These are phyloP conservation scores for Amyelois transitella DNA, from an alignment of 1,140 invertebrate genomes.

Conservation along the genomic window DNA sequence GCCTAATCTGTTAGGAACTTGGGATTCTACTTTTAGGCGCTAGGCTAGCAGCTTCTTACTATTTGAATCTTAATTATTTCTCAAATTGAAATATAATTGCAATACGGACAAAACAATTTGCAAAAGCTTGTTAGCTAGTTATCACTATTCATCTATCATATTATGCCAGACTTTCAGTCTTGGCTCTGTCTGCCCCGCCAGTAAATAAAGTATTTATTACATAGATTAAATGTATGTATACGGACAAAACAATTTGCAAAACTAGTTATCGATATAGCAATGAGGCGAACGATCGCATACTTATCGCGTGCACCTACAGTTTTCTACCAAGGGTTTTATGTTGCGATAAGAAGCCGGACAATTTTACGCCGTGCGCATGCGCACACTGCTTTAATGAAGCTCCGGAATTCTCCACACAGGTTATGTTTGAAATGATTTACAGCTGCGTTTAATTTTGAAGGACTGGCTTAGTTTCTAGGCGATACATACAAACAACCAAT, in stretches of 20 bases:
- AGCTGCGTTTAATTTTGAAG: constrained; percentile 13
- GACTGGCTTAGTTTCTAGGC: constrained; percentile 28
- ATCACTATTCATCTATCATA: no score
- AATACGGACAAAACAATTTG: no score
- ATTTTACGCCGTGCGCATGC: constrained; percentile 54
- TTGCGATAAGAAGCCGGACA: constrained; percentile 44
- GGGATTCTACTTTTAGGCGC: no score
- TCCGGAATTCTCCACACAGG: neutral
- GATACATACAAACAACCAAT: neutral
- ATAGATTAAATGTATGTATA: no score
- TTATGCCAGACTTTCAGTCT: no score
- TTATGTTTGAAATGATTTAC: neutral
- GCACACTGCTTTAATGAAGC: constrained; percentile 5
- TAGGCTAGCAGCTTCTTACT: no score
- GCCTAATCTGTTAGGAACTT: no score
- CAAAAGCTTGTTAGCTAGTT: no score
- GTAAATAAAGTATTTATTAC: no score
- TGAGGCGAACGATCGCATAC: neutral
- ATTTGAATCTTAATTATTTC: no score
- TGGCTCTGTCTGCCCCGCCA: no score
- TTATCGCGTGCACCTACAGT: neutral
- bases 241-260: neutral
- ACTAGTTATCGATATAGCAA: neutral
- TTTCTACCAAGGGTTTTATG: constrained; percentile 20
- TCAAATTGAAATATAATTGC: no score